Percentiles rank a stretch among this genome's conserved stretches.
phyloP scores from a whole-genome alignment of 2,888 invertebrate genomes.

The Oscheius sp. region DNA sequence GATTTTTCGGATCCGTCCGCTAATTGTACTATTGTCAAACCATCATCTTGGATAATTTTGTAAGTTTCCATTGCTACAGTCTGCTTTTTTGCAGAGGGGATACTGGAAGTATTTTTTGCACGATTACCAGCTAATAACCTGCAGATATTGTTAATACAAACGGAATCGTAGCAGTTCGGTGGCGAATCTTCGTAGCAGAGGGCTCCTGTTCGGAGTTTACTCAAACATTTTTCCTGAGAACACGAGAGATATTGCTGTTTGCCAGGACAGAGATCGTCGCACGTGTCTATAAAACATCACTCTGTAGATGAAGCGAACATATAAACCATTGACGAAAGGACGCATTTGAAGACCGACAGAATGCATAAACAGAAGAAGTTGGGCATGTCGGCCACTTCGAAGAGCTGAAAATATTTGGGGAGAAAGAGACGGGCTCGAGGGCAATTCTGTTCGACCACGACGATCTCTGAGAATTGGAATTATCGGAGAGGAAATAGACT shows the following conservation, averaged over 20 bases:
- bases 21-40: not conserved
- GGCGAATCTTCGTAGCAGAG: constrained; percentile 8
- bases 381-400: constrained; percentile 3
- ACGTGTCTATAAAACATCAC: not conserved
- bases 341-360: constrained; percentile 21
- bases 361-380: constrained; percentile 17
- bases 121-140: not conserved
- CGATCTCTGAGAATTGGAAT: not conserved
- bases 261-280: constrained; percentile 1
- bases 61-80: not conserved
- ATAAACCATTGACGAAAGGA: constrained; percentile 14
- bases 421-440: not conserved
- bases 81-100: not conserved
- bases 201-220: constrained; percentile 11
- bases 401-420: constrained; percentile 10
- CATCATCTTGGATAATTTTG: not conserved
- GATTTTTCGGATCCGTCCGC: not conserved
- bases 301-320: not conserved
- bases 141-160: constrained; percentile 27
- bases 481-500: no score
- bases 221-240: constrained; percentile 3
- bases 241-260: constrained; percentile 8
- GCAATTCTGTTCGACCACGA: constrained; percentile 3
- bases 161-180: constrained; percentile 19
- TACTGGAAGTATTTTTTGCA: not conserved